Evolutionary conservation across 2,888 invertebrate species (phyloP).

Genomic region (Drosophila cognata): DNA sequence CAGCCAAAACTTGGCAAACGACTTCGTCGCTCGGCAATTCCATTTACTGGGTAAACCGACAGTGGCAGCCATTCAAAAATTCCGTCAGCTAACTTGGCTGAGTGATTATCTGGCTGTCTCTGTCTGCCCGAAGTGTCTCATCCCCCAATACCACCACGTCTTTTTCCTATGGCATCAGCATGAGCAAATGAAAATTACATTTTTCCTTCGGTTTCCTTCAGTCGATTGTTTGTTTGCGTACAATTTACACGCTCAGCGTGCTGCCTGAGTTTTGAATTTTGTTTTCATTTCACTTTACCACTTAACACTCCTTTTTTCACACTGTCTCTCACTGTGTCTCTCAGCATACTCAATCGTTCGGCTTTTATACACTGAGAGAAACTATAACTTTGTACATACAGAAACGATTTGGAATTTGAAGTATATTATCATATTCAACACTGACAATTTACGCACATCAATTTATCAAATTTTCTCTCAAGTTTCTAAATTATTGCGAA

Average conservation of each 20-base stretch:
- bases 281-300: background rate
- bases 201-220: conserved; percentile 36
- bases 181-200: conserved; percentile 61
- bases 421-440: background rate
- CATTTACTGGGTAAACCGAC: conserved; percentile 27
- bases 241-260: conserved; percentile 65
- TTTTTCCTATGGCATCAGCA: conserved; percentile 14
- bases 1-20: conserved; percentile 15
- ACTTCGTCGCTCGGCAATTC: conserved; percentile 28
- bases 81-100: conserved; percentile 46
- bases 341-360: conserved; percentile 20
- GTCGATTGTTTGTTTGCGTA: conserved; percentile 44
- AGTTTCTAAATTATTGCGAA: background rate
- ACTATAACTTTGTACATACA: background rate
- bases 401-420: background rate
- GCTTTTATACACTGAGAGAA: conserved; percentile 11
- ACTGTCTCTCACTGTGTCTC: background rate
- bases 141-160: too few species aligned
- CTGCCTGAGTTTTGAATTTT: conserved; percentile 28
- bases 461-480: background rate
- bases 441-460: background rate
- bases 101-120: conserved; percentile 71
- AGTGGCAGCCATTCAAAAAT: conserved; percentile 33
- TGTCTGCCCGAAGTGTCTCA: conserved; percentile 17
- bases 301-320: background rate